Percentiles rank a stretch among this genome's conserved stretches.
phyloP scores from a whole-genome alignment of 2,888 invertebrate species.

The Acleris holmiana region DNA sequence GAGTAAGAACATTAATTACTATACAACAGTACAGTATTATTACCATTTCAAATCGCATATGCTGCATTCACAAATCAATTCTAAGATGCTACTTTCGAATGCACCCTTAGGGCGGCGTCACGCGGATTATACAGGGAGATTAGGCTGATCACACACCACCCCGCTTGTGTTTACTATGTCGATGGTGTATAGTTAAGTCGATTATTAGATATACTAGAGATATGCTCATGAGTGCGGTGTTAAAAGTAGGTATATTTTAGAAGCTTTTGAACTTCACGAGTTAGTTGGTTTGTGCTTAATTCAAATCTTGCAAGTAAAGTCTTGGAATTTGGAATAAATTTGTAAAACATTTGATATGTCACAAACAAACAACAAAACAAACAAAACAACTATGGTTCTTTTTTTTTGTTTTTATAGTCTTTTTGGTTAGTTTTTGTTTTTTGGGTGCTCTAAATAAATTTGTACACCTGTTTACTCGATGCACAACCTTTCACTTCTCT shows the following conservation, averaged over 20 bases:
- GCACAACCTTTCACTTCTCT: too few relatives aligned
- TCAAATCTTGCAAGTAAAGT: too few relatives aligned
- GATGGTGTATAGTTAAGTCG: slow-evolving; percentile 17
- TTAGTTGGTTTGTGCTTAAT: too few relatives aligned
- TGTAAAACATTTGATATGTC: too few relatives aligned
- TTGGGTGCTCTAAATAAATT: too few relatives aligned
- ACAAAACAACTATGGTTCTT: too few relatives aligned
- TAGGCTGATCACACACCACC: slow-evolving; percentile 34
- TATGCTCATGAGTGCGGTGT: background rate
- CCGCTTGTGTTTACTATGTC: slow-evolving; percentile 17
- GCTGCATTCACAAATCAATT: slow-evolving; percentile 8
- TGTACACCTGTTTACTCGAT: too few relatives aligned
- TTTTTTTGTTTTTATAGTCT: too few relatives aligned
- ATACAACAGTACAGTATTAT: background rate
- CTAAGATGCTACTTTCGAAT: slow-evolving; percentile 24
- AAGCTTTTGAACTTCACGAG: background rate
- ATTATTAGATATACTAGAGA: background rate
- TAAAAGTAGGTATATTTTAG: background rate
- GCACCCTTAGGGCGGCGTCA: slow-evolving; percentile 21
- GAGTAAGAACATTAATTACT: too few relatives aligned
- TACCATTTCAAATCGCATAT: background rate
- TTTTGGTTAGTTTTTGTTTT: too few relatives aligned
- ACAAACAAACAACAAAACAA: too few relatives aligned
- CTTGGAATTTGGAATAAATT: too few relatives aligned
- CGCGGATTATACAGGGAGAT: slow-evolving; percentile 29